Percentiles rank a stretch among this genome's conserved stretches.
Evolutionary conservation across 2,888 invertebrate species (phyloP).

Genomic region (Drosophila anomalata): DNA sequence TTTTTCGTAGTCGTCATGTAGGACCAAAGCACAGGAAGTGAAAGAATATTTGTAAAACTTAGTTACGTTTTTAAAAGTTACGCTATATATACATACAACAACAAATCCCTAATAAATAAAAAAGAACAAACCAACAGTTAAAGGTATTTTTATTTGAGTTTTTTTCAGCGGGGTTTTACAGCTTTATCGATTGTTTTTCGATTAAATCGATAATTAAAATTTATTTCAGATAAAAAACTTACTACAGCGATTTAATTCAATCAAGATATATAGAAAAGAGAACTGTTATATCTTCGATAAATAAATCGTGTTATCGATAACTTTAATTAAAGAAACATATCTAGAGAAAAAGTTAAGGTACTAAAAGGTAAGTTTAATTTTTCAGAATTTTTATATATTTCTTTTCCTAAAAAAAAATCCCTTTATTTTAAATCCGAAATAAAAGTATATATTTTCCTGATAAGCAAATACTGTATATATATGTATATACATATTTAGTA

Average conservation of each 20-base stretch:
- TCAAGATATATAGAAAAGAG: no score
- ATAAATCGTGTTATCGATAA: no score
- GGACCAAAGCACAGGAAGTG: slow-evolving; percentile 69
- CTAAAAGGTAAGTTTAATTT: no score
- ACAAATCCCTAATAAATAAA: slow-evolving; percentile 53
- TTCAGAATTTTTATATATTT: no score
- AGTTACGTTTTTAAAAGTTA: slow-evolving; percentile 62
- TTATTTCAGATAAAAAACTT: no score
- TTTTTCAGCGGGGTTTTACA: not conserved
- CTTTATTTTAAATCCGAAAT: not conserved
- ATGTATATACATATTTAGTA: not conserved
- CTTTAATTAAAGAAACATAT: no score
- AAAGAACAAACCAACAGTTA: slow-evolving; percentile 30
- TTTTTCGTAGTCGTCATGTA: slow-evolving; percentile 55
- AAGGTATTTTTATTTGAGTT: not conserved
- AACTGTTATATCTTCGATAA: no score
- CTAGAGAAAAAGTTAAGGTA: no score
- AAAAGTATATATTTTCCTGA: not conserved
- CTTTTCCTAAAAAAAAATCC: no score
- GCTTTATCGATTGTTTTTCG: not conserved
- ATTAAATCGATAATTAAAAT: not conserved
- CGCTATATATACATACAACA: slow-evolving; percentile 49
- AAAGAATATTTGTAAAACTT: slow-evolving; percentile 66
- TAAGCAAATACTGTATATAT: slow-evolving; percentile 19
- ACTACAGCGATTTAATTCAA: no score